Evolutionary conservation across 1,140 invertebrate species (phyloP).

Genomic region (Heliconius himera): DNA sequence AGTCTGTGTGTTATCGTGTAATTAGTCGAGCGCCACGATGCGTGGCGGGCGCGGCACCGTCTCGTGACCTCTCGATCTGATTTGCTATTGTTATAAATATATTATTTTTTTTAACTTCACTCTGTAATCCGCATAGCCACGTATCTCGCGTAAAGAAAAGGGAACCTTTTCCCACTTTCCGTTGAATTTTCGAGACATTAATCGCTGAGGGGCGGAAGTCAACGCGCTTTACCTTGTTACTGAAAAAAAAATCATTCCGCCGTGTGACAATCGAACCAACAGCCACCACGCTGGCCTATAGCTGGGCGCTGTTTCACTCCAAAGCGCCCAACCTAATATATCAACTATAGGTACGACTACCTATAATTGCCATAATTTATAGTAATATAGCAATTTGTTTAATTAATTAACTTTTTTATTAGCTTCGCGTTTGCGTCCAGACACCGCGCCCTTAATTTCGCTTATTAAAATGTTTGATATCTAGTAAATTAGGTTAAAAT

Average conservation of each 20-base stretch:
- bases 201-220: background rate
- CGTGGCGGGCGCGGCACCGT: constrained; percentile 25
- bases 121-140: background rate
- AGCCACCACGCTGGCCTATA: no score
- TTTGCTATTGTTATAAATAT: background rate
- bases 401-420: background rate
- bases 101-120: background rate
- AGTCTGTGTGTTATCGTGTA: constrained; percentile 37
- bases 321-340: no score
- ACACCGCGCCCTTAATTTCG: background rate
- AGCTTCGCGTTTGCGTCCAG: constrained; percentile 1
- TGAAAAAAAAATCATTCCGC: no score
- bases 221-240: no score
- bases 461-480: background rate
- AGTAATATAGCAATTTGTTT: background rate
- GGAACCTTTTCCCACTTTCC: background rate
- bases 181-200: background rate
- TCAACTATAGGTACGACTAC: no score
- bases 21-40: constrained; percentile 35
- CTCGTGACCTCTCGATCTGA: constrained; percentile 12
- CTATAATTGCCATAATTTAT: background rate
- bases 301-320: no score
- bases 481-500: background rate
- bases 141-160: background rate
- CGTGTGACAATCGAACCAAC: no score